Evolutionary conservation across 2,888 invertebrate species (phyloP), one percentile per base, ranked within the genome.

Genomic region (Drosophila conformis): DNA sequence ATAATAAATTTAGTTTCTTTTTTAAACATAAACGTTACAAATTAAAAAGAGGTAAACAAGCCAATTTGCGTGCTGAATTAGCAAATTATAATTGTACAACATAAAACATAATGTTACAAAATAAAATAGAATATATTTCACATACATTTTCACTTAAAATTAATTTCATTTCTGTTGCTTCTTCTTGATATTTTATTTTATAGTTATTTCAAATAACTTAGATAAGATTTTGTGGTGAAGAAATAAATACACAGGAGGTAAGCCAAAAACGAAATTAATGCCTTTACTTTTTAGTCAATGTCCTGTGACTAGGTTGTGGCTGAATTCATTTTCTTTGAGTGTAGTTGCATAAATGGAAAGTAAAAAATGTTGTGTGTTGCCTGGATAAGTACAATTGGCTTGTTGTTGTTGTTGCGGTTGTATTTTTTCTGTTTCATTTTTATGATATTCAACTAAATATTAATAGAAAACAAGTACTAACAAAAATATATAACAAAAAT

Each of bases 401-500:
- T 86, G 87, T 74, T 73, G 49, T 51, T 52, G 25, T 29, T 29
- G 29, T 29, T 29, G 27, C 2, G 3, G 27, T 59, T 65, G 38
- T 62, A 62, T 66, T 64, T 66, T 72, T 82, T 69, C 54, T 52
- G 40, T 46, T 67, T 69, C 59, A 70, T 48, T 64, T 73, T 59
- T 46, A 56, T 57, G 60, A 69, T 69, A 83, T 89, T 82, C 59
- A 85, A 77, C 85, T 86, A 86, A 84, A 84, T 85, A 86, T 86
- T 82, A 90, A 89, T 86, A 86, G 80, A 89, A 89, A 90, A 90
- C 90, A 86, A 89, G 77, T 84, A 80, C 90, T 90, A 89, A 89
- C 91, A 90, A 89, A 90, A 89, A 87, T 90, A 75, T 84, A 90
- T 83, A 89, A 89, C 83, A 89, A 89, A 91, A 91, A 85, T 83